Base-by-base conservation (phyloP, 2,113 vertebrate species). In the Cardinalis cardinalis region DNA sequence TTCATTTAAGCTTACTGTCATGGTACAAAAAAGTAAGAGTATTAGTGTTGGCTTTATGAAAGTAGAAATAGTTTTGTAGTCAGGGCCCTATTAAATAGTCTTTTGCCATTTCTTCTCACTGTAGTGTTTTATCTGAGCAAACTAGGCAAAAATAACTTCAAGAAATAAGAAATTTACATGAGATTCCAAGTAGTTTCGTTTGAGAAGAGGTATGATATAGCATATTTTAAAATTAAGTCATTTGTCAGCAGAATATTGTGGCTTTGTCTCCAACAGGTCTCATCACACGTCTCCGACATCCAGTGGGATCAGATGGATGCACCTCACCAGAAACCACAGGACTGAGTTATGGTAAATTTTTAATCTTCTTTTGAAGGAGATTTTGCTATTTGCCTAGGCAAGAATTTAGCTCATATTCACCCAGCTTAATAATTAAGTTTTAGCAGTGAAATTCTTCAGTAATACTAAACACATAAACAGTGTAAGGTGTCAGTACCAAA, bases 311-410 rank as follows among this genome's bases (percentile, higher is more conserved):
- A 29, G 97, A 95, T 95, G 97, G 96, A 46, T 92, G 89, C n/a
- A 97, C 97, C 70, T 95, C 97, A 26, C 97, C 98, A 25, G 97
- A 98, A 73, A 98, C 98, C 1, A 81, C 97, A 34, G 96, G 97
- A 38, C 92, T 98, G 93, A 98, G 97, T 96, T 98, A 98, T 29
- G 98, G 98, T 99, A 97, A 94, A 15, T 55, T 90, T 89, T 83
- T 70, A 24, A 17, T 38, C 9, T 12, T 83, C 15, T 89, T 82
- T 64, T 66, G 34, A 46, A 51, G 25, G 49, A 46, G 16, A 48
- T 21, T 23, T 56, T 32, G 46, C 14, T 52, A 16, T 59, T 46
- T 84, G 25, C 12, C 24, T 55, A 58, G 38, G 36, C n/a, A 85
- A 87, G 51, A 58, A 53, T 59, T 87, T 49, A 44, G 5, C 14